Base-by-base conservation (phyloP, 2,797 vertebrate genomes). In the Melopsittacus undulatus region DNA sequence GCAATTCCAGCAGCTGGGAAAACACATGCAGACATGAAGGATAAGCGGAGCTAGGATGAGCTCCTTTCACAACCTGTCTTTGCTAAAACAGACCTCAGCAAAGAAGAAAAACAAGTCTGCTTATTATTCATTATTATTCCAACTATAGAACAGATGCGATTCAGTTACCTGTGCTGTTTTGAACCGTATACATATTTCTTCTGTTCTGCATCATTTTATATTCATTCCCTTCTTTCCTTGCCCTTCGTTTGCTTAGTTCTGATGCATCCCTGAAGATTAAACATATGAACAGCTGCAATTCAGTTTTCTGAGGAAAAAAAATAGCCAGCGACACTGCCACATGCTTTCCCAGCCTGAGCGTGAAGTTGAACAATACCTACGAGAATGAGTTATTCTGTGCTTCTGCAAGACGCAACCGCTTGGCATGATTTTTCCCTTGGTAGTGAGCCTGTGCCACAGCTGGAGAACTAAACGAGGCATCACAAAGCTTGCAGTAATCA, bases 401-500 rank as follows among this genome's bases (percentile, higher is more conserved):
- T 97, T 99, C 99, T 1, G 98, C 98, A 83, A 99, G 98, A 17
- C 99, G 98, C 56, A 99, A 98, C 94, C 98, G 98, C 98, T 99
- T 99, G 97, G 99, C 99, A 4, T 99, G 99, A 96, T 99, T 99
- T 93, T 99, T 99, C 87, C 99, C 99, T 97, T 99, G 99, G 96
- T 99, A 99, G 97, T 99, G 99, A 52, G 99, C 99, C 98, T 99
- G 99, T 3, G 99, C 99, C 77, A 99, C 99, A 8, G 99, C 99
- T 0, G 98, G 99, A 7, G 99, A 99, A 38, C 99, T 99, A 96
- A 99, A 99, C 32, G 99, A 99, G 90, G 99, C 99, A 2, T 99
- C 99, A 15, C 99, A 99, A 77, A 99, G 98, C 97, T 99, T 99
- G 97, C 99, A 99, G 98, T 99, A 99, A 97, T 99, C 99, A 8